Percentiles rank a stretch among this genome's conserved stretches.
These are phyloP conservation scores for Aramus guarauna DNA, from an alignment of 2,113 vertebrate species.

Conservation along the genomic window DNA sequence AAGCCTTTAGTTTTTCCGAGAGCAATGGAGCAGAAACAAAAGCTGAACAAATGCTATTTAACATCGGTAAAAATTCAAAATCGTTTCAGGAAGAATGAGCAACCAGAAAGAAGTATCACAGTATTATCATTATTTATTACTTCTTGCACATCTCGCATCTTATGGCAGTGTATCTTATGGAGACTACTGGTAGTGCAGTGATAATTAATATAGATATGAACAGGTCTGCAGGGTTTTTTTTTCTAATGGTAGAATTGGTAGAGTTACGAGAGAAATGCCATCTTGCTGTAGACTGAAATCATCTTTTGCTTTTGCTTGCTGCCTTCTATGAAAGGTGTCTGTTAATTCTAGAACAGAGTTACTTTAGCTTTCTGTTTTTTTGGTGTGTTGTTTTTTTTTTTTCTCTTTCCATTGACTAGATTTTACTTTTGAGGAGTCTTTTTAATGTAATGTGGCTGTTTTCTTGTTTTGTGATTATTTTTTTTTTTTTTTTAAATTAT, in stretches of 20 bases:
- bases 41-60: conserved; percentile 1
- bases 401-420: background rate
- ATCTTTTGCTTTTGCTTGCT: background rate
- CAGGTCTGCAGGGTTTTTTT: background rate
- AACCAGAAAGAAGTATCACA: background rate
- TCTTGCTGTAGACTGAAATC: background rate
- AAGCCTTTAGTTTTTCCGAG: background rate
- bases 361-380: background rate
- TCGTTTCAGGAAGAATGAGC: background rate
- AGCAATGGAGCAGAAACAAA: background rate
- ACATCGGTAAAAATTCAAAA: background rate
- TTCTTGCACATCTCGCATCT: background rate
- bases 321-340: background rate
- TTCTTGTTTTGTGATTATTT: background rate
- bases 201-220: background rate
- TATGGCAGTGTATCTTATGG: background rate
- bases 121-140: background rate
- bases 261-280: background rate
- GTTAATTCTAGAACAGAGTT: background rate
- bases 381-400: background rate
- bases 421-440: background rate
- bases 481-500: background rate
- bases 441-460: background rate
- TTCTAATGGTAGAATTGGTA: background rate
- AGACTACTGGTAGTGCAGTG: background rate